A percentile compares a stretch with the other conserved stretches of the same genome.
Conservation (phyloP, 2,888 invertebrate species). For the Habrosyne pyritoides region DNA sequence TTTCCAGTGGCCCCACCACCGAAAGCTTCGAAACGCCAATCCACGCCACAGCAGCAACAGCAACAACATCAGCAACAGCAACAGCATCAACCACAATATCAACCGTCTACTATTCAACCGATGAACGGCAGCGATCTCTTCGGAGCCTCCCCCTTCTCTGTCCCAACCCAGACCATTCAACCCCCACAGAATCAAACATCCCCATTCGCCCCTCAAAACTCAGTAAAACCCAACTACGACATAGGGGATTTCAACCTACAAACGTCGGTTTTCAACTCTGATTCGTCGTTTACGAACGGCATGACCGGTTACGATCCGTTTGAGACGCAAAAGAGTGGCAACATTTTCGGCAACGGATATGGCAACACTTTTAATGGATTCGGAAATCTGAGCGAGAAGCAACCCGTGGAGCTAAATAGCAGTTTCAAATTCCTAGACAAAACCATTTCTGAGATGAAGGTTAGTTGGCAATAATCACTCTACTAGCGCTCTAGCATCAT, state of each 20-base stretch:
- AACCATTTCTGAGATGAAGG: conserved; percentile 94
- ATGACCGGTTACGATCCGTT: conserved; percentile 88
- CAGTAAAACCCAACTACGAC: conserved; percentile 73
- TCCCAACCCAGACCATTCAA: conserved; percentile 45
- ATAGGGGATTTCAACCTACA: conserved; percentile 74
- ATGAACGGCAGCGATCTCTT: conserved; percentile 88
- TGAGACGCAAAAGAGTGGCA: conserved; percentile 88
- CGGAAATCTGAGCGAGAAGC: conserved; percentile 76
- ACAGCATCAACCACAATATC: conserved; percentile 27
- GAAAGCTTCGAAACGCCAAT: conserved; percentile 86
- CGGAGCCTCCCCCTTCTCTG: conserved; percentile 90
- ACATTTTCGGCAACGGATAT: conserved; percentile 70
- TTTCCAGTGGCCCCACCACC: conserved; percentile 95
- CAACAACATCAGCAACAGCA: conserved; percentile 32
- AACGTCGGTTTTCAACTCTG: conserved; percentile 73
- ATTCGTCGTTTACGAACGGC: conserved; percentile 69
- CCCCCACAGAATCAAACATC: conserved; percentile 36
- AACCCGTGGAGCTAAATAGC: conserved; percentile 73
- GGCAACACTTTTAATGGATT: conserved; percentile 74
- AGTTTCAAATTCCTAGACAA: conserved; percentile 92
- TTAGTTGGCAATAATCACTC: conserved; percentile 59
- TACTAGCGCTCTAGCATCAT: no score
- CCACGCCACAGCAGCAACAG: conserved; percentile 49
- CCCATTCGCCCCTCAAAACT: conserved; percentile 36
- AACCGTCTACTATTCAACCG: conserved; percentile 48